Percentiles rank a stretch among this genome's conserved stretches.
Conservation (phyloP, 2,888 invertebrate species). For the Lycia hirtaria region DNA sequence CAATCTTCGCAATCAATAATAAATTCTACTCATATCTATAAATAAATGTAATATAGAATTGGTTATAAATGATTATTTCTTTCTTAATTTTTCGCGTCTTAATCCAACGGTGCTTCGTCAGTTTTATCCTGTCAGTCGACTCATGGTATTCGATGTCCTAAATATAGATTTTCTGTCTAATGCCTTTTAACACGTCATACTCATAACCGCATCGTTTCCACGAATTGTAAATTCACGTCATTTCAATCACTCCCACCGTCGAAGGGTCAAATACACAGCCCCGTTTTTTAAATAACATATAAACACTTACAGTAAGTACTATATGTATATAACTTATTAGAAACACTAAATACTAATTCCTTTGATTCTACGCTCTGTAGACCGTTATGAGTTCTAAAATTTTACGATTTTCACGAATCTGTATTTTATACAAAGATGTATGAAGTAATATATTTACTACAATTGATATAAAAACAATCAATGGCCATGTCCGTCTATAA, state of each 20-base stretch:
- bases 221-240: not conserved
- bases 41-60: too few relatives aligned
- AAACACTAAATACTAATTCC: not conserved
- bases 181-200: not conserved
- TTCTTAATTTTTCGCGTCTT: too few relatives aligned
- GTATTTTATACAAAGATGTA: too few relatives aligned
- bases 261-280: not conserved
- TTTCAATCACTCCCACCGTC: not conserved
- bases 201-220: not conserved
- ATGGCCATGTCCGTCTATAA: not conserved
- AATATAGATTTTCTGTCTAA: not conserved
- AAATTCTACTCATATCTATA: not conserved
- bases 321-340: not conserved
- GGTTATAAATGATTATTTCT: too few relatives aligned
- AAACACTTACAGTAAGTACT: not conserved
- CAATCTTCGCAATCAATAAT: not conserved
- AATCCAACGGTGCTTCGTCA: too few relatives aligned
- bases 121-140: too few relatives aligned
- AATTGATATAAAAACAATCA: not conserved
- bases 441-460: not conserved
- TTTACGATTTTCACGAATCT: too few relatives aligned
- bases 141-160: too few relatives aligned
- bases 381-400: too few relatives aligned
- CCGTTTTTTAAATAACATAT: not conserved
- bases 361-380: too few relatives aligned